Conservation (phyloP, 2,888 invertebrate genomes). For the Matsumyia berberina region DNA sequence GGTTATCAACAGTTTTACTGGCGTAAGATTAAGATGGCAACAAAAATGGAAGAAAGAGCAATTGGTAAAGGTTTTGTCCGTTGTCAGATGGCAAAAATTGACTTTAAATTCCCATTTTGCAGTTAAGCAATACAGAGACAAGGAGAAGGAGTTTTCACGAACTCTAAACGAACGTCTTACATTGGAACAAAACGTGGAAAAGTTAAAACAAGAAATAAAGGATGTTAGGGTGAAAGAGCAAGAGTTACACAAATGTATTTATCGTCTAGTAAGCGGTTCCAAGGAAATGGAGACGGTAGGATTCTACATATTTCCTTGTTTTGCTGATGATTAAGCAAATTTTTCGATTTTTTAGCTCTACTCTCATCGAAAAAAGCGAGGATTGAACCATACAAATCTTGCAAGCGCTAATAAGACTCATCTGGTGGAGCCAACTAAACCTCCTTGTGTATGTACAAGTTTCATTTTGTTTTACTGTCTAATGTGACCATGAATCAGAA, state of each 20-base stretch:
- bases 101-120: background rate
- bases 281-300: conserved; percentile 31
- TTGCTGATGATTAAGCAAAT: background rate
- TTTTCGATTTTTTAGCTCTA: conserved; percentile 9
- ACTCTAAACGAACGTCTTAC: conserved; percentile 9
- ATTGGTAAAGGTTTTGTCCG: conserved; percentile 34
- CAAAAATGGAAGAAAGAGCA: conserved; percentile 57
- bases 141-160: conserved; percentile 18
- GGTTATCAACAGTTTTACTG: conserved; percentile 39
- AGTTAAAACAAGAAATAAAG: background rate
- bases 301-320: background rate
- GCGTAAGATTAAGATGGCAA: conserved; percentile 47
- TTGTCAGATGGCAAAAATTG: background rate
- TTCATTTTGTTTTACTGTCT: background rate
- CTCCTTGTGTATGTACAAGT: background rate
- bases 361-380: background rate
- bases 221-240: background rate
- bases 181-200: conserved; percentile 4
- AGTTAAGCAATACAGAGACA: conserved; percentile 50
- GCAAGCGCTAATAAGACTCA: background rate
- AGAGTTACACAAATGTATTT: conserved; percentile 30
- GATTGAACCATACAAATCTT: background rate
- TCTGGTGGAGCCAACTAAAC: background rate
- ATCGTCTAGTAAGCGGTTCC: conserved; percentile 37
- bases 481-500: too few relatives aligned